Conservation (phyloP, 92 coral and sea anemone genomes). For the Phenganax subtilis region DNA sequence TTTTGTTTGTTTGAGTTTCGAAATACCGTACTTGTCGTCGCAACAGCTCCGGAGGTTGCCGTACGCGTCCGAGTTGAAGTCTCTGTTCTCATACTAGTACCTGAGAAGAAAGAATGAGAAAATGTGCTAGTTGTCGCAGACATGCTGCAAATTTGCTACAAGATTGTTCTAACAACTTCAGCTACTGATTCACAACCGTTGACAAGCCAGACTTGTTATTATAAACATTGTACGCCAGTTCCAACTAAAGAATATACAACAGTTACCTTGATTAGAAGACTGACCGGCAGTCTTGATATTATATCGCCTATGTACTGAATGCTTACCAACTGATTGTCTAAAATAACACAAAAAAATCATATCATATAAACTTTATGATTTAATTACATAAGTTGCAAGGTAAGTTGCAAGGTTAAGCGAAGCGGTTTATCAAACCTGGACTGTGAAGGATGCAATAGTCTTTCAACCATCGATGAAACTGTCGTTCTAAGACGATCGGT, state of each 20-base stretch:
- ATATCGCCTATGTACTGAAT: slow-evolving; percentile 33
- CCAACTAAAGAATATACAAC: neutral
- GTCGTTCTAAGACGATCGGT: slow-evolving; percentile 92
- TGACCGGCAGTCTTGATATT: slow-evolving; percentile 79
- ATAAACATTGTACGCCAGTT: neutral
- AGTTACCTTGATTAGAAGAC: slow-evolving; percentile 75
- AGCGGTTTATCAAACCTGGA: slow-evolving; percentile 53
- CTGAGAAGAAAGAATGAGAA: neutral
- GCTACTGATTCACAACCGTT: no score
- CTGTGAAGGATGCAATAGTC: slow-evolving; percentile 78
- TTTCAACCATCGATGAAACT: slow-evolving; percentile 90
- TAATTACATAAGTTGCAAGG: no score
- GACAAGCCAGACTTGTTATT: neutral
- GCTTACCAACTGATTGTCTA: slow-evolving; percentile 65
- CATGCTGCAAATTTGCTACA: neutral
- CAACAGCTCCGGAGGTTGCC: neutral
- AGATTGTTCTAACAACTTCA: no score
- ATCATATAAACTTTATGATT: neutral
- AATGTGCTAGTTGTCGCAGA: neutral
- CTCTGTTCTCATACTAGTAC: slow-evolving; percentile 22
- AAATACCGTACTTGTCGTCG: slow-evolving; percentile 31
- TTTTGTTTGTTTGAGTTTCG: slow-evolving; percentile 31
- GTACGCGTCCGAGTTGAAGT: slow-evolving; percentile 3
- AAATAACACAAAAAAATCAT: slow-evolving; percentile 40
- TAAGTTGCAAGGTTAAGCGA: no score